Evolutionary conservation across 2,888 invertebrate genomes (phyloP).

Genomic region (Ernsta delagoae): DNA sequence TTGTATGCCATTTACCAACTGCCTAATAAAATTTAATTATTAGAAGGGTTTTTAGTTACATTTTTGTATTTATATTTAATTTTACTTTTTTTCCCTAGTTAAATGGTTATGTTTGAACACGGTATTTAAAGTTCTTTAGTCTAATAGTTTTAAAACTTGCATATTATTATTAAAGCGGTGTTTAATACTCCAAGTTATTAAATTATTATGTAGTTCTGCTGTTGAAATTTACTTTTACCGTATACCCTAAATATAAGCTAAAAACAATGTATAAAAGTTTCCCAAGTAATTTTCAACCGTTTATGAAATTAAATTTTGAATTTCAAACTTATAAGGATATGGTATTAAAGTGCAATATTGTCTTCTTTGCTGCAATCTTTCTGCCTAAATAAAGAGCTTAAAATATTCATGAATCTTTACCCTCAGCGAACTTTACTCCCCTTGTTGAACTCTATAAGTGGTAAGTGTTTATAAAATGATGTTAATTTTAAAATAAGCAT

Average conservation of each 20-base stretch:
- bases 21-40: too few species aligned
- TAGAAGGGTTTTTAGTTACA: too few species aligned
- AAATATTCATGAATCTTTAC: slow-evolving; percentile 65
- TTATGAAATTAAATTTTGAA: background rate
- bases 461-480: slow-evolving; percentile 15
- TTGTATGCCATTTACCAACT: too few species aligned
- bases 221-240: background rate
- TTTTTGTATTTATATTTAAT: too few species aligned
- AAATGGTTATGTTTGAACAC: too few species aligned
- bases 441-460: slow-evolving; percentile 41
- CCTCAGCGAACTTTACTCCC: slow-evolving; percentile 47
- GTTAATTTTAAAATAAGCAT: slow-evolving; percentile 22
- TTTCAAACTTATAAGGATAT: background rate
- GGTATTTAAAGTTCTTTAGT: too few species aligned
- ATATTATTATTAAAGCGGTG: too few species aligned
- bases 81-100: too few species aligned
- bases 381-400: slow-evolving; percentile 52
- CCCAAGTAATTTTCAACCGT: background rate
- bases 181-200: too few species aligned
- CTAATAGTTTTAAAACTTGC: too few species aligned
- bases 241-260: too few species aligned
- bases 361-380: slow-evolving; percentile 46
- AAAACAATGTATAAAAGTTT: background rate
- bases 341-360: slow-evolving; percentile 23
- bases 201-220: background rate